Percentiles rank a stretch among this genome's conserved stretches.
phyloP scores from a whole-genome alignment of 1,140 invertebrate species.

The Melanaphis sacchari region DNA sequence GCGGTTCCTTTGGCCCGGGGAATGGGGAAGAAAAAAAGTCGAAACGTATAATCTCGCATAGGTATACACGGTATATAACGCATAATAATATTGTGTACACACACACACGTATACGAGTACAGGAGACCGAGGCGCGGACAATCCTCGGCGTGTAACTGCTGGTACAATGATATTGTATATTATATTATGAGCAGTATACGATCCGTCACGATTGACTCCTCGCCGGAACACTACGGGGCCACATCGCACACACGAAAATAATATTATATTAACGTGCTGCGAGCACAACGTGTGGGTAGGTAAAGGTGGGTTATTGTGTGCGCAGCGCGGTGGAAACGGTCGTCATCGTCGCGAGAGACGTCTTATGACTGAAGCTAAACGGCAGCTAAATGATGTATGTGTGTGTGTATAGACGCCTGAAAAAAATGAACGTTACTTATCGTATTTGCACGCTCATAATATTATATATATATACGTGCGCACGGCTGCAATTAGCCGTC shows the following conservation, averaged over 20 bases:
- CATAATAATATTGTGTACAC: neutral
- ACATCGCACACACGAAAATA: neutral
- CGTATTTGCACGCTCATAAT: neutral
- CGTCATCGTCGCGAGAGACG: neutral
- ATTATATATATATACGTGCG: neutral
- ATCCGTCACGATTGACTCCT: conserved; percentile 16
- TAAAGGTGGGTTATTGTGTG: neutral
- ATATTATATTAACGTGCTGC: neutral
- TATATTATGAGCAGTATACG: neutral
- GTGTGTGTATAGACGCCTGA: neutral
- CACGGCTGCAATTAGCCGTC: conserved; percentile 14
- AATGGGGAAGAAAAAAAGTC: neutral
- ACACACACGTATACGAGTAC: neutral
- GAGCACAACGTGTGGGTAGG: neutral
- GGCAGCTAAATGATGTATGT: neutral
- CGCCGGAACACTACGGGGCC: neutral
- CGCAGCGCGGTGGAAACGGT: neutral
- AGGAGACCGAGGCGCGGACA: neutral
- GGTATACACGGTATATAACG: neutral
- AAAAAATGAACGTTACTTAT: conserved; percentile 10
- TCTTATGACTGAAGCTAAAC: neutral
- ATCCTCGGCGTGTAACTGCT: neutral
- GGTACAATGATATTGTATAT: neutral
- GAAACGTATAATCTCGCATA: neutral
- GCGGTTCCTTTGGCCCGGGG: neutral